Percentiles rank a stretch among this genome's conserved stretches.
These are phyloP conservation scores for Ginglymostoma cirratum DNA, from an alignment of 2,113 vertebrate genomes.

Conservation along the genomic window DNA sequence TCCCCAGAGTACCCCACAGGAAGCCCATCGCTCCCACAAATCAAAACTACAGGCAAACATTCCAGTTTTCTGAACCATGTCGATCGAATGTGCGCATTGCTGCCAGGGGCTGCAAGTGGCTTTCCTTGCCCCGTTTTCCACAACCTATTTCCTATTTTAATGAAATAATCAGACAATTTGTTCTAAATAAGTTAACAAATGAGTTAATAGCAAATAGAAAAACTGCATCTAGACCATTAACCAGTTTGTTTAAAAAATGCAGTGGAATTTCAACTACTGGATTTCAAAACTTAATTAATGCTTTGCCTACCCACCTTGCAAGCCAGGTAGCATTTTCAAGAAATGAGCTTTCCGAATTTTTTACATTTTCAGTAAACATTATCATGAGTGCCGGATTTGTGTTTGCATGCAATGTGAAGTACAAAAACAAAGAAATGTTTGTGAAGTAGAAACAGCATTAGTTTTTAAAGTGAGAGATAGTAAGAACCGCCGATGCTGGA, in stretches of 20 bases:
- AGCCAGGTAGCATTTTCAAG: background rate
- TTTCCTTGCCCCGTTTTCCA: background rate
- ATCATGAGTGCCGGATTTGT: background rate
- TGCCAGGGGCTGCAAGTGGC: background rate
- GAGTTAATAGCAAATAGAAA: background rate
- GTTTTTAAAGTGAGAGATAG: no score
- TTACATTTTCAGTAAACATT: background rate
- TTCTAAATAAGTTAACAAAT: background rate
- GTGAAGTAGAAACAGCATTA: background rate
- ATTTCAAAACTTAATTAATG: background rate
- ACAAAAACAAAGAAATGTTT: background rate
- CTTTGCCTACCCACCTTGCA: background rate
- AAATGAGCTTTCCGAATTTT: background rate
- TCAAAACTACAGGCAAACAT: background rate
- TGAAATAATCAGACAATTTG: background rate
- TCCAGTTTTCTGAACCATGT: background rate
- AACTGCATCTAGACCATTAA: background rate
- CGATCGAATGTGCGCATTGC: background rate
- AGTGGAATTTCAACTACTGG: background rate
- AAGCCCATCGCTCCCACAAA: background rate
- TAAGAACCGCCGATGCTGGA: no score
- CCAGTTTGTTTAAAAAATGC: background rate
- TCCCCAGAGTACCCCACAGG: background rate
- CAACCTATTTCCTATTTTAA: background rate
- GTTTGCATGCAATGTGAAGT: background rate